phyloP scores from a whole-genome alignment of 2,888 invertebrate genomes.

The Ochlodes sylvanus region DNA sequence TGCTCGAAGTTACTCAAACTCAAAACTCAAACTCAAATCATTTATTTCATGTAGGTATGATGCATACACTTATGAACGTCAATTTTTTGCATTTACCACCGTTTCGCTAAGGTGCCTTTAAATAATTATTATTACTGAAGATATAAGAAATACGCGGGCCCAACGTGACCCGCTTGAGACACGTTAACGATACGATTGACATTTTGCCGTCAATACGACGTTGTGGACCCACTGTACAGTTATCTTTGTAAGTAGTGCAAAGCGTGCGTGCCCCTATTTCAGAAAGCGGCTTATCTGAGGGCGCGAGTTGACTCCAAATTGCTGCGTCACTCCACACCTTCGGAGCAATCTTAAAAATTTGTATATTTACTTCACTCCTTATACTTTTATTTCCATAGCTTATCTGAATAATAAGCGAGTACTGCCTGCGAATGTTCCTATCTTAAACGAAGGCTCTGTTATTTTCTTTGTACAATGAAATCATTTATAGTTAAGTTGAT shows the following conservation, averaged over 20 bases:
- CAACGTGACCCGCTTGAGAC: too few species aligned
- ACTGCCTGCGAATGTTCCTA: not conserved
- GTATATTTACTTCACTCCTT: not conserved
- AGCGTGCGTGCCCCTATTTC: conserved; percentile 36
- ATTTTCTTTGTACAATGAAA: not conserved
- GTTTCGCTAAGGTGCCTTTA: too few species aligned
- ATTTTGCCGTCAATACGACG: too few species aligned
- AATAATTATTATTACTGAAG: too few species aligned
- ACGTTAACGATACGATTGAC: too few species aligned
- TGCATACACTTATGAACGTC: too few species aligned
- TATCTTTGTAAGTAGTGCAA: conserved; percentile 22
- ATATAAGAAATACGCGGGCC: too few species aligned
- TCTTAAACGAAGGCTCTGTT: not conserved
- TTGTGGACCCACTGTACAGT: conserved; percentile 7
- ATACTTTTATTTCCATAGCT: conserved; percentile 1
- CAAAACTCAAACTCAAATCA: too few species aligned
- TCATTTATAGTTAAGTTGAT: not conserved
- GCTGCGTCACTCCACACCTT: conserved; percentile 33
- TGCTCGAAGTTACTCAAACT: too few species aligned
- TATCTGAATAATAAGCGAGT: conserved; percentile 4
- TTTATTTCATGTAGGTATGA: too few species aligned
- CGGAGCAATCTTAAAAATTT: conserved; percentile 11
- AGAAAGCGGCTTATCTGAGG: conserved; percentile 39
- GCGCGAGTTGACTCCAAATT: conserved; percentile 34
- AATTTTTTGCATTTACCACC: too few species aligned